A percentile compares a stretch with the other conserved stretches of the same genome.
Conservation (phyloP, 2,113 vertebrate species). For the Apteryx owenii region DNA sequence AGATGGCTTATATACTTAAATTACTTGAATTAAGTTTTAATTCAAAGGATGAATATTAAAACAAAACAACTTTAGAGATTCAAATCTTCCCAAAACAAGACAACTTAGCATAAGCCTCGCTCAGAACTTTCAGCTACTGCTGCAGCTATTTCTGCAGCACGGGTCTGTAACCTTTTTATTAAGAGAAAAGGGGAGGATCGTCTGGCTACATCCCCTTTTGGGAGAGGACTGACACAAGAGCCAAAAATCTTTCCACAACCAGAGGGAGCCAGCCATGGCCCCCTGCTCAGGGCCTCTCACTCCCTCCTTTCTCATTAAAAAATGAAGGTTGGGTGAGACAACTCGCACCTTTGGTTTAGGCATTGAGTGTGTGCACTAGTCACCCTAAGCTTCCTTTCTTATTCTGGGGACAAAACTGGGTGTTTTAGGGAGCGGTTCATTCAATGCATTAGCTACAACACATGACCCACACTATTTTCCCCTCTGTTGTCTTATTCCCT, state of each 20-base stretch:
- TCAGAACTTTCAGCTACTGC: background rate
- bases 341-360: background rate
- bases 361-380: accelerated
- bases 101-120: constrained; percentile 44
- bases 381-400: background rate
- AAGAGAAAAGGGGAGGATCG: constrained; percentile 18
- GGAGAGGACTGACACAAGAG: background rate
- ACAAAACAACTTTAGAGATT: constrained; percentile 49
- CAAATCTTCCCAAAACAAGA: constrained; percentile 36
- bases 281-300: background rate
- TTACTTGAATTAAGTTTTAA: constrained; percentile 70
- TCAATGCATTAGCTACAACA: background rate
- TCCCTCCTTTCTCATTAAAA: background rate
- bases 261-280: background rate
- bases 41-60: constrained; percentile 49
- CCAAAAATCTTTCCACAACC: background rate
- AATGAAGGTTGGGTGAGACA: background rate
- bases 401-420: background rate
- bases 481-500: background rate
- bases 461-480: background rate
- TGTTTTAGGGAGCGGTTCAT: background rate
- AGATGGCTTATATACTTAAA: constrained; percentile 21
- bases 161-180: constrained; percentile 30
- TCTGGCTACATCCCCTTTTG: background rate
- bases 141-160: background rate